Conservation (phyloP, 2,797 vertebrate genomes). For the Xenopus petersii region DNA sequence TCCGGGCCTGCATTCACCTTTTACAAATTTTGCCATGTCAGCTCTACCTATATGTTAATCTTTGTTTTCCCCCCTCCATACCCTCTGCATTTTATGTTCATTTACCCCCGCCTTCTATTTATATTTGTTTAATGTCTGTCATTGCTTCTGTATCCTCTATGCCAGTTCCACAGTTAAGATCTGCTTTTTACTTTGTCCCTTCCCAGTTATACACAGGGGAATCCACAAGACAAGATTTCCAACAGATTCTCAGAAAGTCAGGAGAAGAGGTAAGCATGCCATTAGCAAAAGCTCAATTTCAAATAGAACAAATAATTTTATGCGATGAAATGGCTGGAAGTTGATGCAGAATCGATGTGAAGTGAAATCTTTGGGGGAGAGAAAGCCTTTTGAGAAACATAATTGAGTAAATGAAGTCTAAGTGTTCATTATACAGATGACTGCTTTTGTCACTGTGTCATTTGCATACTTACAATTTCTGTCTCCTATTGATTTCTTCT, state of each 20-base stretch:
- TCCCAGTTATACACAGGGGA: constrained; percentile 3
- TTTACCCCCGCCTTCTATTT: not conserved
- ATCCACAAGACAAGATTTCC: constrained; percentile 23
- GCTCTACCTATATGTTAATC: too few relatives aligned
- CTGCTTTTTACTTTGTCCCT: not conserved
- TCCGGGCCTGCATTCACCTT: too few relatives aligned
- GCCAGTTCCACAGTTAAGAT: not conserved
- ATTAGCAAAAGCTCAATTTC: constrained; percentile 45
- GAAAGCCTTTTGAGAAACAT: constrained; percentile 63
- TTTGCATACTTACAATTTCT: constrained; percentile 43
- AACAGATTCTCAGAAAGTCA: constrained; percentile 23
- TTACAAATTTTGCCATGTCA: too few relatives aligned
- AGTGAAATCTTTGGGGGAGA: constrained; percentile 48
- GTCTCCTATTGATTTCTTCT: constrained; percentile 45
- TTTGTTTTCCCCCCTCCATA: too few relatives aligned
- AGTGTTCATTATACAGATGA: constrained; percentile 48
- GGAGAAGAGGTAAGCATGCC: constrained; percentile 22
- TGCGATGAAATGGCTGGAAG: constrained; percentile 61
- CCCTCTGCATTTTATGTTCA: not conserved
- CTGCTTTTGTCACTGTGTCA: constrained; percentile 44
- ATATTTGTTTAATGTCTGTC: not conserved
- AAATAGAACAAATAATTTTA: constrained; percentile 59
- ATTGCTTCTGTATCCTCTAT: not conserved
- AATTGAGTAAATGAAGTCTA: constrained; percentile 68
- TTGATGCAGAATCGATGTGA: constrained; percentile 61